Evolutionary conservation across 2,888 invertebrate genomes (phyloP).

Genomic region (Catocala nupta): DNA sequence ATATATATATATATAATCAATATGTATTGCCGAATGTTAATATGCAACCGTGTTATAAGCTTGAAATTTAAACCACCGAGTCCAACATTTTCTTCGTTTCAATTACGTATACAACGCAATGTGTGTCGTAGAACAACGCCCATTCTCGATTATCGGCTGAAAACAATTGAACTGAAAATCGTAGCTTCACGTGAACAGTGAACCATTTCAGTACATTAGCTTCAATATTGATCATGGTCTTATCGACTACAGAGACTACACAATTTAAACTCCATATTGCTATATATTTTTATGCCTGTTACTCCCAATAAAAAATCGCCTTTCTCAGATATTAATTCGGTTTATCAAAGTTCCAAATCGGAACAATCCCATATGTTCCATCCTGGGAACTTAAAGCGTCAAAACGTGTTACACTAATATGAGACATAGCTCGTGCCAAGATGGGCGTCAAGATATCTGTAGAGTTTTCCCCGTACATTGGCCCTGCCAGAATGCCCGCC

Average conservation of each 20-base stretch:
- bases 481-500: constrained; percentile 75
- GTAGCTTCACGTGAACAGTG: neutral
- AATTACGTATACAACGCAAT: too few species aligned
- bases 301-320: too few species aligned
- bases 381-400: constrained; percentile 49
- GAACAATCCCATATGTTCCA: constrained; percentile 41
- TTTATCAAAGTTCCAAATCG: constrained; percentile 30
- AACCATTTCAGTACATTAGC: constrained; percentile 5
- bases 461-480: constrained; percentile 73
- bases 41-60: too few species aligned
- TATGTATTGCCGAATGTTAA: too few species aligned
- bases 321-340: too few species aligned
- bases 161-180: constrained; percentile 8
- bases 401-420: constrained; percentile 53
- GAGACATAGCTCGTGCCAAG: constrained; percentile 62
- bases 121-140: too few species aligned
- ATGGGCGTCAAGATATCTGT: constrained; percentile 67
- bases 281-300: too few species aligned
- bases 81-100: too few species aligned
- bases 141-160: neutral
- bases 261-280: constrained; percentile 16
- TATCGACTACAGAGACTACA: neutral
- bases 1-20: too few species aligned
- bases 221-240: neutral
- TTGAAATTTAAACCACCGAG: too few species aligned